Percentiles rank a stretch among this genome's conserved stretches.
phyloP scores from a whole-genome alignment of 1,140 invertebrate genomes.

The Conus betulinus region DNA sequence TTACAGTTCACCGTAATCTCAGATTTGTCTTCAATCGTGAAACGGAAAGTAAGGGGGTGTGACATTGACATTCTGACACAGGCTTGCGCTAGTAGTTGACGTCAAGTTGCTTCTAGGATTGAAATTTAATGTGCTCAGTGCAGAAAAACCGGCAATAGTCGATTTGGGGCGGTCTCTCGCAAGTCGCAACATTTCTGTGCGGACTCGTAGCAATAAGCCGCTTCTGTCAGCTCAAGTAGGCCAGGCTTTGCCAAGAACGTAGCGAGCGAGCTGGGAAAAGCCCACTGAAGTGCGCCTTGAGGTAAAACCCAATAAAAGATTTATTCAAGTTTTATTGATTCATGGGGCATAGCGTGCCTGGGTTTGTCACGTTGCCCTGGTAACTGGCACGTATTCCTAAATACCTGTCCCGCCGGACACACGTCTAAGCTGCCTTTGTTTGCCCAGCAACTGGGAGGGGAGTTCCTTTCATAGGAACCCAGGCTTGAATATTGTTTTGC shows the following conservation, averaged over 20 bases:
- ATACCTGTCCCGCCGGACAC: constrained; percentile 51
- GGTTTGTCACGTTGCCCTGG: constrained; percentile 60
- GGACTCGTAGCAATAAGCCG: constrained; percentile 1
- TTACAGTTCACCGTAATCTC: background rate
- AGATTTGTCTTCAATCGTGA: background rate
- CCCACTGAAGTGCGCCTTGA: constrained; percentile 29
- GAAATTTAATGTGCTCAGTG: background rate
- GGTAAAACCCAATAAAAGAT: constrained; percentile 61
- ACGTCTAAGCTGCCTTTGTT: constrained; percentile 42
- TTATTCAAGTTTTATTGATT: constrained; percentile 64
- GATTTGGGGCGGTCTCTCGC: constrained; percentile 22
- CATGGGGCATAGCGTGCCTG: constrained; percentile 36
- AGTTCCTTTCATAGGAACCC: constrained; percentile 44
- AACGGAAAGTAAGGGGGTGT: constrained; percentile 19
- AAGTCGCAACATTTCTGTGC: background rate
- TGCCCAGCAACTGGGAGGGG: constrained; percentile 39
- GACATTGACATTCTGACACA: background rate
- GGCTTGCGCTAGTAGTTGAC: background rate
- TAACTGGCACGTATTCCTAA: constrained; percentile 53
- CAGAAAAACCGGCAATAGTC: background rate
- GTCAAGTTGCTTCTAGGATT: constrained; percentile 4
- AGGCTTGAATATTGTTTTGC: constrained; percentile 45
- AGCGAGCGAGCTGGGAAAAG: constrained; percentile 8
- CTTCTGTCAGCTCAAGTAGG: constrained; percentile 19
- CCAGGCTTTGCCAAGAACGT: constrained; percentile 24